These are phyloP conservation scores for Patella caerulea DNA, from an alignment of 2,888 invertebrate genomes.

Conservation along the genomic window DNA sequence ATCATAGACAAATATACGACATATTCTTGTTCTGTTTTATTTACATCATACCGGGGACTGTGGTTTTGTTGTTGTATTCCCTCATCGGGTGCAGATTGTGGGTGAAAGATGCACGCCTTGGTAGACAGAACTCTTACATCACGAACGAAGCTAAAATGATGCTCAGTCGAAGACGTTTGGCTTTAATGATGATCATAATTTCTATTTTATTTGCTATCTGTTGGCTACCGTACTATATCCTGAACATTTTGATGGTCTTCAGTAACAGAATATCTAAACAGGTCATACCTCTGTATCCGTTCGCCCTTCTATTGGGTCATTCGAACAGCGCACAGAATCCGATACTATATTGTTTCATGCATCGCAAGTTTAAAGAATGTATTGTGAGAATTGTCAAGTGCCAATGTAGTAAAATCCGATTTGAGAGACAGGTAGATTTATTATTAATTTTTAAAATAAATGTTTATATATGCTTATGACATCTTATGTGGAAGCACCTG, in stretches of 20 bases:
- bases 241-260: constrained; percentile 79
- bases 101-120: constrained; percentile 42
- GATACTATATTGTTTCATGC: constrained; percentile 83
- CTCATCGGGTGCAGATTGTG: constrained; percentile 74
- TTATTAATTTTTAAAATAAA: no score
- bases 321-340: constrained; percentile 85
- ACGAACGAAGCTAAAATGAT: constrained; percentile 64
- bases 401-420: constrained; percentile 32
- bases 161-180: constrained; percentile 81
- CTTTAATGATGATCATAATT: constrained; percentile 81
- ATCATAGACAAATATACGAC: constrained; percentile 77
- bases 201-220: constrained; percentile 83
- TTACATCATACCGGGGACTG: constrained; percentile 81
- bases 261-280: constrained; percentile 26
- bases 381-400: constrained; percentile 41
- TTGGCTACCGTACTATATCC: constrained; percentile 84
- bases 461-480: no score
- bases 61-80: constrained; percentile 70
- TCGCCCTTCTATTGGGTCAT: constrained; percentile 81
- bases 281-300: constrained; percentile 74
- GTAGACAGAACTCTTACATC: constrained; percentile 48
- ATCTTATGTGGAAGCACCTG: no score
- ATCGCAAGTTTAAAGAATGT: constrained; percentile 79
- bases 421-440: constrained; percentile 29
- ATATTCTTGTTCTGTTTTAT: constrained; percentile 81